Evolutionary conservation across 2,888 invertebrate genomes (phyloP).

Genomic region (Automeris io): DNA sequence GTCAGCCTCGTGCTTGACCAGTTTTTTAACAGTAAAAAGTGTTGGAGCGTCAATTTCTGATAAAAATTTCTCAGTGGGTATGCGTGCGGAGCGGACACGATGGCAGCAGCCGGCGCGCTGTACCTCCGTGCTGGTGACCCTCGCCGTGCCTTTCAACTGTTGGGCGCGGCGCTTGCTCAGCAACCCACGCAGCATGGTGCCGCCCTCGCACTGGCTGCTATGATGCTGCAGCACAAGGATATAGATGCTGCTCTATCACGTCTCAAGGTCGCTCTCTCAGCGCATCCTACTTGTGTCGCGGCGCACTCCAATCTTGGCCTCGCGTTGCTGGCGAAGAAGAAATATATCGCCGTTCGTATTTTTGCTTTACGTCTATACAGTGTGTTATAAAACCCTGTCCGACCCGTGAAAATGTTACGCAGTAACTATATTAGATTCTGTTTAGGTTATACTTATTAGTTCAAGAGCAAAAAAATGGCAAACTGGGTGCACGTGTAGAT

Average conservation of each 20-base stretch:
- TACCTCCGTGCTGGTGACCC: constrained; percentile 67
- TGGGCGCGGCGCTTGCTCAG: constrained; percentile 71
- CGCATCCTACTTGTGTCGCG: constrained; percentile 62
- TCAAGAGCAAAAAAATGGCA: neutral
- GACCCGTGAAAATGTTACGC: no score
- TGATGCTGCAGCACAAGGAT: constrained; percentile 71
- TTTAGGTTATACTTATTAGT: no score
- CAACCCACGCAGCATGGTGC: constrained; percentile 66
- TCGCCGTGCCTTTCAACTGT: constrained; percentile 70
- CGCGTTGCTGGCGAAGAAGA: constrained; percentile 61
- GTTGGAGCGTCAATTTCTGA: no score
- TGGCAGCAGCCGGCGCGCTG: constrained; percentile 70
- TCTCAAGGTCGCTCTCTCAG: constrained; percentile 64
- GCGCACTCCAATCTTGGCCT: constrained; percentile 61
- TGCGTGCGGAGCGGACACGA: constrained; percentile 68
- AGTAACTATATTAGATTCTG: no score
- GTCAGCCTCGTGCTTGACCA: neutral
- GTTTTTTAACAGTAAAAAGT: neutral
- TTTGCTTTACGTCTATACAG: neutral
- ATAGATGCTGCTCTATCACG: constrained; percentile 63
- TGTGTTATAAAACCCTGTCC: no score
- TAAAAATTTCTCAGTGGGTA: constrained; percentile 28
- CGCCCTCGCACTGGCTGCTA: constrained; percentile 70
- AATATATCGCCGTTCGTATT: constrained; percentile 56
- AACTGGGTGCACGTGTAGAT: no score